These are phyloP conservation scores for Anabas testudineus DNA, from an alignment of 2,797 vertebrate species.

Conservation along the genomic window DNA sequence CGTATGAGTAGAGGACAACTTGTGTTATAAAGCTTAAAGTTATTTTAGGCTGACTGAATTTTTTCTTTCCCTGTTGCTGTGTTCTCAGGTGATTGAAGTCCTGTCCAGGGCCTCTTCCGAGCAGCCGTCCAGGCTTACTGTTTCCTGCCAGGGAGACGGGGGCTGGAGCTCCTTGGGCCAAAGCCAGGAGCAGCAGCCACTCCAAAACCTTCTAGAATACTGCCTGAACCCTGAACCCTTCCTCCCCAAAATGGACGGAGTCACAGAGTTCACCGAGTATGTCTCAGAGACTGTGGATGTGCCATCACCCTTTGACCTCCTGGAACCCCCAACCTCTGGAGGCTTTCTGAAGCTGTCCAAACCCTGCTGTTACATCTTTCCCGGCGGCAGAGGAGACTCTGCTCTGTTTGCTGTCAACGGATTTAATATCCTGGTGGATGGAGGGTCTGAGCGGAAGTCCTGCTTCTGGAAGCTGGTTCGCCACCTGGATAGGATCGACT, in stretches of 20 bases:
- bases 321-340: slow-evolving; percentile 97
- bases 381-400: slow-evolving; percentile 96
- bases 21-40: neutral
- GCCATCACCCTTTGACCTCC: slow-evolving; percentile 95
- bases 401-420: slow-evolving; percentile 98
- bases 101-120: slow-evolving; percentile 86
- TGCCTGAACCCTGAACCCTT: slow-evolving; percentile 90
- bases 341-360: slow-evolving; percentile 99
- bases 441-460: slow-evolving; percentile 95
- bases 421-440: slow-evolving; percentile 98
- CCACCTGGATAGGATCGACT: slow-evolving; percentile 97
- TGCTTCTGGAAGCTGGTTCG: slow-evolving; percentile 99
- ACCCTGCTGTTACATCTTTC: slow-evolving; percentile 99
- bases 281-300: slow-evolving; percentile 96
- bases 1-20: neutral
- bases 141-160: slow-evolving; percentile 92
- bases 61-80: slow-evolving; percentile 24
- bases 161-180: slow-evolving; percentile 92
- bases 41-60: neutral
- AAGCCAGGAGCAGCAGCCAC: slow-evolving; percentile 83
- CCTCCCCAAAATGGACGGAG: slow-evolving; percentile 94
- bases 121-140: slow-evolving; percentile 88
- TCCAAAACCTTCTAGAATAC: slow-evolving; percentile 86
- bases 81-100: slow-evolving; percentile 88
- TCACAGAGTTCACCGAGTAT: slow-evolving; percentile 95